Evolutionary conservation across 2,797 vertebrate species (phyloP), one percentile per base, ranked within the genome.

Genomic region (Vultur gryphus): DNA sequence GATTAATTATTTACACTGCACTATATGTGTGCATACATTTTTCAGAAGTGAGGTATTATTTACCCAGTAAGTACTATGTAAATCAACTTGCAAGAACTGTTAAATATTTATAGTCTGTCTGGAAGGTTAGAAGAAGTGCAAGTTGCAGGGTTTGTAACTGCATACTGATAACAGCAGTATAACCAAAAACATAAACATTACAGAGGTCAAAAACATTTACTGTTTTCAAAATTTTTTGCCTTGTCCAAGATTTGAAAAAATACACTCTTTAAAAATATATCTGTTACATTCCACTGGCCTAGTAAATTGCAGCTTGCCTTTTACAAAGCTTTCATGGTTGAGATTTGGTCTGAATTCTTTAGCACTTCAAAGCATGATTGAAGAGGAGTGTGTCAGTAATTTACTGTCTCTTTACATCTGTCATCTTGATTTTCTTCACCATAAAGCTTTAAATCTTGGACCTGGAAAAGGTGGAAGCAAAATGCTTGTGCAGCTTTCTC

Each of bases 61-160:
- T 97, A 89, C 52, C 44, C 61, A 81, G 86, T 91, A 81, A 95
- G 62, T 91, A 89, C 67, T 96, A 95, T 94, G 96, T 95, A 95
- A 97, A 97, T 96, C 93, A 94, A 59, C 91, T 90, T 95, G 55
- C 31, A 95, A 89, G 90, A 83, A 91, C 72, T 94, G 64, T 86
- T 96, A 97, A 96, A 96, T 96, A 97, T 97, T 97, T 97, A 97
- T 95, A 96, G 71, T 93, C 67, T 90, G 93, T 90, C 91, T 95
- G 89, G 69, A 96, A 95, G 81, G 95, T 93, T 95, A 95, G 87
- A 81, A 96, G 82, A 95, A 85, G 54, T 87, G 80, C 84, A 95
- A 94, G 67, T 84, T 92, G 81, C 80, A 83, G 57, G 57, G 61
- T 81, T 92, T 79, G 58, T 62, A 91, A 85, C 61, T 81, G 72